Evolutionary conservation across 2,888 invertebrate genomes (phyloP), one percentile per base, ranked within the genome.

Genomic region (Epistrophe grossulariae): DNA sequence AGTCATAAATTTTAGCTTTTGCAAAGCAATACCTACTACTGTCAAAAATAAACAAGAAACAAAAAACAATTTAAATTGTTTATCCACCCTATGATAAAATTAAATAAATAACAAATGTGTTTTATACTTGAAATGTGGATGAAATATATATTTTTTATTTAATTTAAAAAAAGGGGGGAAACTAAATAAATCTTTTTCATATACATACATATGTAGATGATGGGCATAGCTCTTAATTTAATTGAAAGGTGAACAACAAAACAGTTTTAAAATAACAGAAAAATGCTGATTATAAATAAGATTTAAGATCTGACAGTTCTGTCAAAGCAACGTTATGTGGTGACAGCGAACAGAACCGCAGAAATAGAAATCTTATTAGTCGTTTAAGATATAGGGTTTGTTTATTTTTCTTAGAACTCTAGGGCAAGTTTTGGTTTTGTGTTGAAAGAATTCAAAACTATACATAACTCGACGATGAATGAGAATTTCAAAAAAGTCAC

Each of bases 1-100:
- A 48, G 48, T 48, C 48, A 35, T 48, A 66, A 66, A 66, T 66
- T 66, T 31, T 0, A 48, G 9, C 59, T 60, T 60, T 38, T 11
- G 38, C 19, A 11, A 1, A 59, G n/a, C n/a, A 7, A 52, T 24
- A 52, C n/a, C n/a, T n/a, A n/a, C 11, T 3, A 57, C 1, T 57
- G 15, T 57, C 31, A 31, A 57, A 57, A 31, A 57, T 11, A 38
- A 38, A 38, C 35, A 38, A 59, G 35, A 31, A 59, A 59, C 5
- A 10, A 10, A 13, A 52, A 52, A 24, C 52, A 52, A 4, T 52
- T 52, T 52, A 52, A 52, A 28, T 15, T 24, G 6, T 7, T 24
- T 28, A 15, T 52, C 24, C 52, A 52, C 13, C 52, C 13, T 5
- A 13, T 52, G 24, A 28, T 2, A 15, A 7, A 52, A 24, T 52